Evolutionary conservation across 2,113 vertebrate genomes (phyloP).

Genomic region (Poeciliopsis turrubarensis): DNA sequence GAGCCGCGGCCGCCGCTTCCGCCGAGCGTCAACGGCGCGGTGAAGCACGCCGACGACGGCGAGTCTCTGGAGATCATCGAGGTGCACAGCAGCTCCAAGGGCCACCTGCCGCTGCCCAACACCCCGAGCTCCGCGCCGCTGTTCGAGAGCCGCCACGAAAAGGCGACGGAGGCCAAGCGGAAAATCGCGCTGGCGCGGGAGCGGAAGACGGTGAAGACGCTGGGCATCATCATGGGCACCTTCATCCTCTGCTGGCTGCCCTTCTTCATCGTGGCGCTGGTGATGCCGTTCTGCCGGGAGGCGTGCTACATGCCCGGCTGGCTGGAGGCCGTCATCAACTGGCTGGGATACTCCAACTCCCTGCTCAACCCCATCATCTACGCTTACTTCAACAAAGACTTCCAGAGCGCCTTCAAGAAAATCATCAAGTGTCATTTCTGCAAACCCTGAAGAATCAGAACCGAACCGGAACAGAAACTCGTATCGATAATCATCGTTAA

Average conservation of each 20-base stretch:
- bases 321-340: slow-evolving; percentile 92
- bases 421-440: slow-evolving; percentile 96
- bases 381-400: slow-evolving; percentile 98
- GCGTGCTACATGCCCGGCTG: slow-evolving; percentile 89
- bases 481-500: slow-evolving; percentile 28
- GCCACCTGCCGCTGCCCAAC: slow-evolving; percentile 86
- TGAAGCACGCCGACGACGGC: slow-evolving; percentile 84
- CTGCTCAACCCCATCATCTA: slow-evolving; percentile 98
- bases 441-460: slow-evolving; percentile 75
- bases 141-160: slow-evolving; percentile 87
- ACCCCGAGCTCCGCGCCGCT: slow-evolving; percentile 70
- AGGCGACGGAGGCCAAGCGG: slow-evolving; percentile 87
- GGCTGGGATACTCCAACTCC: slow-evolving; percentile 98
- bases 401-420: slow-evolving; percentile 97
- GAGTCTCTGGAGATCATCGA: slow-evolving; percentile 91
- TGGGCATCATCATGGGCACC: slow-evolving; percentile 98
- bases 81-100: slow-evolving; percentile 84
- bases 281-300: slow-evolving; percentile 88
- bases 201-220: slow-evolving; percentile 94
- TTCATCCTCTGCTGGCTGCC: slow-evolving; percentile 98
- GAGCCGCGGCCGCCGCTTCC: slow-evolving; percentile 76
- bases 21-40: slow-evolving; percentile 84
- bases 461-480: not conserved
- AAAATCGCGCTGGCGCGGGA: slow-evolving; percentile 94
- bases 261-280: slow-evolving; percentile 95